phyloP scores from a whole-genome alignment of 2,888 invertebrate species.

The Hydraecia micacea region DNA sequence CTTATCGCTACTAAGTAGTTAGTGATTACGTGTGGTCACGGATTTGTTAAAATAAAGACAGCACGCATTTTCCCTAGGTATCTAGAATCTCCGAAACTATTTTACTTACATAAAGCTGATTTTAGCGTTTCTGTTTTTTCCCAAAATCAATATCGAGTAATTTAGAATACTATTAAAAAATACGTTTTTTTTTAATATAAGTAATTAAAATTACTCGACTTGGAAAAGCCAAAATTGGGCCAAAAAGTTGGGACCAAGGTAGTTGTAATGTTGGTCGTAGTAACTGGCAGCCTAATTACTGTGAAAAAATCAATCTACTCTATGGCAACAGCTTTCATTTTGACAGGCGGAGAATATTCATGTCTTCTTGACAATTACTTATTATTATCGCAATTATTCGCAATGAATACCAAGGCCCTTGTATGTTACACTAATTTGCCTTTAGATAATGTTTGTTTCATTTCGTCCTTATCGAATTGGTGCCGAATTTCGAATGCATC shows the following conservation, averaged over 20 bases:
- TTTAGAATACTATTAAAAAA: background rate
- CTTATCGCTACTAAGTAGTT: slow-evolving; percentile 8
- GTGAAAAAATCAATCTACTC: background rate
- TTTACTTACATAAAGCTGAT: background rate
- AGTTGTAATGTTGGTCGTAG: background rate
- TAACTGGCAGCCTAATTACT: background rate
- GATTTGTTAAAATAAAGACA: background rate
- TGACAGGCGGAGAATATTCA: background rate
- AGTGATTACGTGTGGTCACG: slow-evolving; percentile 9
- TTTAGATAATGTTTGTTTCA: slow-evolving; percentile 5
- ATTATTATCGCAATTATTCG: too few relatives aligned
- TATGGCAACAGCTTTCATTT: background rate
- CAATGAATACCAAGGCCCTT: slow-evolving; percentile 4
- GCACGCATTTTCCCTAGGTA: background rate
- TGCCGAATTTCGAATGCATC: slow-evolving; percentile 6
- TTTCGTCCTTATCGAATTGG: background rate
- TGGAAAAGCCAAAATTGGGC: background rate
- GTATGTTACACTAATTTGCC: background rate
- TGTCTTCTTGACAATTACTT: background rate
- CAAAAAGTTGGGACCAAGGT: background rate
- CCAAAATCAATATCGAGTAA: slow-evolving; percentile 2
- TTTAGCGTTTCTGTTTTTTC: background rate
- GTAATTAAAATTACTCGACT: background rate
- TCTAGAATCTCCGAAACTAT: background rate
- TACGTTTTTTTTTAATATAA: background rate